Base-by-base conservation (phyloP, 2,113 vertebrate genomes). In the Naja naja region DNA sequence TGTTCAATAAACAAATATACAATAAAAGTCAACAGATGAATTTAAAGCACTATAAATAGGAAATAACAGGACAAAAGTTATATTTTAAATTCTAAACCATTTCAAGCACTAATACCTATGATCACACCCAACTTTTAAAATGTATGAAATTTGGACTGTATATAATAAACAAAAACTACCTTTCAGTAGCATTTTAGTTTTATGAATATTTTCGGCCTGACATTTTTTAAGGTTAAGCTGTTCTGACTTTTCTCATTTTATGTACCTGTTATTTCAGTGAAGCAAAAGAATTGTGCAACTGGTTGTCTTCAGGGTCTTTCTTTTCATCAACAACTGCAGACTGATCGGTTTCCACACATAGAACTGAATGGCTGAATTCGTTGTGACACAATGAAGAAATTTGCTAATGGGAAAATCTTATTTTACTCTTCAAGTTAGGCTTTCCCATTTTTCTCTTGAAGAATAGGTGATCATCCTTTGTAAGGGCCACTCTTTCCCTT, bases 141-240 rank as follows among this genome's bases (percentile, higher is more conserved):
- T 81, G 94, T 95, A 93, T 89, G 91, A 96, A 96, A 96, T 95
- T 89, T 93, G 53, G 43, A 93, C 11, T 81, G 91, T 69, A 85
- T 92, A 95, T 88, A 88, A n/a, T 14, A 90, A 90, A 93, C 81
- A 90, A 95, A 94, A 85, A 52, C 95, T 95, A 20, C 94, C 55
- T 93, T 93, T 94, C 89, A 94, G 8, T 89, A 94, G 89, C 89
- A 49, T 92, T 92, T 92, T 92, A 92, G 86, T 90, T 95, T 91
- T 85, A 94, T 94, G 88, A 93, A 94, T 95, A 93, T 91, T 90
- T 30, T 45, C 74, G 93, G 85, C 52, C 86, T 93, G 12, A 90
- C 55, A 4, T 91, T 92, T 94, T 95, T 93, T 85, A 54, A 90
- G 60, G 54, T 8, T 45, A 94, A 94, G 45, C 93, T 93, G 56